A percentile compares a stretch with the other conserved stretches of the same genome.
Evolutionary conservation across 2,888 invertebrate species (phyloP).

Genomic region (Anodontia alba): DNA sequence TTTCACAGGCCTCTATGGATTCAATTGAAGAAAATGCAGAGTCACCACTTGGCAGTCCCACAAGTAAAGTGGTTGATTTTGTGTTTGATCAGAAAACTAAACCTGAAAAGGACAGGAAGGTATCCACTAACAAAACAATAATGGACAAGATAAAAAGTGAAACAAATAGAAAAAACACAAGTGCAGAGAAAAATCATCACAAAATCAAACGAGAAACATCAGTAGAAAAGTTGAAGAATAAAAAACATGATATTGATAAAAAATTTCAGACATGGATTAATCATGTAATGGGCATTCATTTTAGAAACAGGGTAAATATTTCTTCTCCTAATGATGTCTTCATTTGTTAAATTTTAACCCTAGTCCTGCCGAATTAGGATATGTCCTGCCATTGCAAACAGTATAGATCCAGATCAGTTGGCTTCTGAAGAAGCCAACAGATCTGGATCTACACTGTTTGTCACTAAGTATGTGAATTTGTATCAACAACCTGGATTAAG

Average conservation of each 20-base stretch:
- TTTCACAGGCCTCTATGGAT: not conserved
- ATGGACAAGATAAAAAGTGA: conserved; percentile 1
- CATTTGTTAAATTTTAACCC: no score
- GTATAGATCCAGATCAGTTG: no score
- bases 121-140: not conserved
- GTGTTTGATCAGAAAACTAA: not conserved
- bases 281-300: not conserved
- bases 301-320: not conserved
- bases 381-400: no score
- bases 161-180: not conserved
- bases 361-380: no score
- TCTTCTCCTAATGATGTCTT: no score
- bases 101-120: not conserved
- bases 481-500: no score
- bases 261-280: not conserved
- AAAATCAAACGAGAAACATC: conserved; percentile 25
- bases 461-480: no score
- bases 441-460: no score
- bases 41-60: not conserved
- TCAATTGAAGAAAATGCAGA: not conserved
- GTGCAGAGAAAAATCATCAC: not conserved
- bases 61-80: not conserved
- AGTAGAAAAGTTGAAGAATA: conserved; percentile 26
- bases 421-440: no score
- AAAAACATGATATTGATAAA: conserved; percentile 3